Evolutionary conservation across 2,797 vertebrate genomes (phyloP), one percentile per base, ranked within the genome.

Genomic region (Salmo trutta): DNA sequence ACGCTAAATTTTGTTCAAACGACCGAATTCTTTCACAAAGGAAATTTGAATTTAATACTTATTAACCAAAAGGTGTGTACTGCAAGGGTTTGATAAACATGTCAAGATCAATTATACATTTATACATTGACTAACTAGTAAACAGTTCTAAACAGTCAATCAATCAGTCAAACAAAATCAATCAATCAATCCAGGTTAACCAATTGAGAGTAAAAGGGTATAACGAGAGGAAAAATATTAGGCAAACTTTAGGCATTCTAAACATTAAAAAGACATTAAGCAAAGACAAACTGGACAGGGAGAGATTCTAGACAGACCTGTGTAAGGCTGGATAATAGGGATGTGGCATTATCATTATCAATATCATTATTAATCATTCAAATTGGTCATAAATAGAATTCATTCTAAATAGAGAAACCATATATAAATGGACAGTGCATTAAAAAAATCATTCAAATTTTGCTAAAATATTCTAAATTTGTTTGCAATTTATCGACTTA

Each of bases 401-500:
- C 27, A 68, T 68, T 33, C 31, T 68, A 68, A 68, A 36, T 68
- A 68, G 66, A 33, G 66, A 68, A 31, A 68, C 66, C 66, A 68
- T 68, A 36, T 68, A 33, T 77, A 36, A 69, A 73, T 75, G 67
- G 52, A 52, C 79, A 77, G 72, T 71, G 54, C 31, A 75, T 54
- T 82, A 77, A 24, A 62, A 79, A 79, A 87, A 79, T 84, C 0
- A 77, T 75, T 7, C 85, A 52, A 73, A 82, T 71, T 67, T 29
- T 19, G 21, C 16, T 65, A 74, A 41, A 24, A 75, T 74, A 67
- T 16, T 75, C 87, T 74, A 65, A 41, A 71, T 66, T 73, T 27
- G 59, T 59, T 93, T 93, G 91, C 93, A 93, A 94, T 93, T 93
- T 93, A 93, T 94, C 86, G 91, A 93, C 89, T 93, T 93, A 93